These are phyloP conservation scores for Ptychoptera contaminata DNA, from an alignment of 2,888 invertebrate species.

Conservation along the genomic window DNA sequence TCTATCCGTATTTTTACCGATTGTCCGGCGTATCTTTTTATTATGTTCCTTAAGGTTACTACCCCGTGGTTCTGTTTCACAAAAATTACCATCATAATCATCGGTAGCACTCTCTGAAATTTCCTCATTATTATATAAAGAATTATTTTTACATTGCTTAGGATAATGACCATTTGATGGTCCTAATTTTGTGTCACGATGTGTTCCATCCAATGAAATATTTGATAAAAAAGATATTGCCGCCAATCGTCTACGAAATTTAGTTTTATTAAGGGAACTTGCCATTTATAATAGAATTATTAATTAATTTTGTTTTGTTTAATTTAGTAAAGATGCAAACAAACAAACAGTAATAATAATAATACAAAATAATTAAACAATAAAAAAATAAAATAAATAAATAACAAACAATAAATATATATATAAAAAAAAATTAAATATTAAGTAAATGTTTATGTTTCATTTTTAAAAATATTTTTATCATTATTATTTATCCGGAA, in stretches of 20 bases:
- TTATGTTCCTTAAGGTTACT: conserved; percentile 26
- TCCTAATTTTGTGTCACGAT: conserved; percentile 51
- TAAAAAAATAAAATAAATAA: no score
- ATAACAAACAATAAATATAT: no score
- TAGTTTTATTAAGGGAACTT: conserved; percentile 36
- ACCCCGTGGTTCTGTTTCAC: conserved; percentile 31
- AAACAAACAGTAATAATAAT: no score
- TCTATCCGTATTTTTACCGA: conserved; percentile 31
- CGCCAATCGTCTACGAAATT: conserved; percentile 72
- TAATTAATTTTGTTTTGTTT: not conserved
- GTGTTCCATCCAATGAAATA: conserved; percentile 85
- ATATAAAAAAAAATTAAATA: no score
- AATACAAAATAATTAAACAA: no score
- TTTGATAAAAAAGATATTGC: conserved; percentile 89
- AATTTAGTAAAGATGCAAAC: not conserved
- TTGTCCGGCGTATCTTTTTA: conserved; percentile 28
- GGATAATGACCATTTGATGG: conserved; percentile 22
- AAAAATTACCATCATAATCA: conserved; percentile 31
- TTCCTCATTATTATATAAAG: conserved; percentile 22
- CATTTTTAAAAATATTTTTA: no score
- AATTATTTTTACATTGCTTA: conserved; percentile 21
- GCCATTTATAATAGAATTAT: conserved; percentile 27
- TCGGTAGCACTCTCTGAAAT: conserved; percentile 24
- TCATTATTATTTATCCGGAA: no score
- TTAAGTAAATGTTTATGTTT: no score